A percentile compares a stretch with the other conserved stretches of the same genome.
These are phyloP conservation scores for Cydia fagiglandana DNA, from an alignment of 1,140 invertebrate species.

Conservation along the genomic window DNA sequence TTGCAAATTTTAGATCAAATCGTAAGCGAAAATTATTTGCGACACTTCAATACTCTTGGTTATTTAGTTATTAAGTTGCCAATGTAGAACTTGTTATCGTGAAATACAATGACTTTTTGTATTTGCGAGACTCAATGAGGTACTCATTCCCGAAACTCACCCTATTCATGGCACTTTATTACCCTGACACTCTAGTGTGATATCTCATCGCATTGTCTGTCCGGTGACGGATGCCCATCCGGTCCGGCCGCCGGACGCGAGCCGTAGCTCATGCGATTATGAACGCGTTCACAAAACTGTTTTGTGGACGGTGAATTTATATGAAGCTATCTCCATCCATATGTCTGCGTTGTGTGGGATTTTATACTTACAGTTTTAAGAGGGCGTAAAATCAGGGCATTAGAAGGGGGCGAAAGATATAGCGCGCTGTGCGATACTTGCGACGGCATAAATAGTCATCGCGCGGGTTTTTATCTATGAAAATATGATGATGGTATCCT, in stretches of 20 bases:
- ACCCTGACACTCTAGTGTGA: not conserved
- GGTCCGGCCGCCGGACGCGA: not conserved
- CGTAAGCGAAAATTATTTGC: too few relatives aligned
- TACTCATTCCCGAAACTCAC: not conserved
- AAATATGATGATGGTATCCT: too few relatives aligned
- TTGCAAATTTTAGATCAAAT: too few relatives aligned
- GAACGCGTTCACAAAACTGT: not conserved
- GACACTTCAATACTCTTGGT: too few relatives aligned
- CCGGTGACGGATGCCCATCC: conserved; percentile 10
- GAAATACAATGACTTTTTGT: too few relatives aligned
- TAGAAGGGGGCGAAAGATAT: too few relatives aligned
- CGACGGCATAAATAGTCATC: too few relatives aligned
- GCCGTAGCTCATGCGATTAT: conserved; percentile 9
- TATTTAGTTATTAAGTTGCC: too few relatives aligned
- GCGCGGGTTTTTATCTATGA: too few relatives aligned
- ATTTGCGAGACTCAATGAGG: not conserved
- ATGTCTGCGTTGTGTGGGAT: not conserved
- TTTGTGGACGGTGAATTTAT: not conserved
- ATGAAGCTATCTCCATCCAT: not conserved
- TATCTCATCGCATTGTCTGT: conserved; percentile 1
- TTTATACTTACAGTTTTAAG: not conserved
- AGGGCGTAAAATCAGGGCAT: not conserved
- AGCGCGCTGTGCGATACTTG: too few relatives aligned
- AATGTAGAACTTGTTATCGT: too few relatives aligned
- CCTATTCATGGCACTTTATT: not conserved